Evolutionary conservation across 1,140 invertebrate species (phyloP).

Genomic region (Aphelenchoides fujianensis): DNA sequence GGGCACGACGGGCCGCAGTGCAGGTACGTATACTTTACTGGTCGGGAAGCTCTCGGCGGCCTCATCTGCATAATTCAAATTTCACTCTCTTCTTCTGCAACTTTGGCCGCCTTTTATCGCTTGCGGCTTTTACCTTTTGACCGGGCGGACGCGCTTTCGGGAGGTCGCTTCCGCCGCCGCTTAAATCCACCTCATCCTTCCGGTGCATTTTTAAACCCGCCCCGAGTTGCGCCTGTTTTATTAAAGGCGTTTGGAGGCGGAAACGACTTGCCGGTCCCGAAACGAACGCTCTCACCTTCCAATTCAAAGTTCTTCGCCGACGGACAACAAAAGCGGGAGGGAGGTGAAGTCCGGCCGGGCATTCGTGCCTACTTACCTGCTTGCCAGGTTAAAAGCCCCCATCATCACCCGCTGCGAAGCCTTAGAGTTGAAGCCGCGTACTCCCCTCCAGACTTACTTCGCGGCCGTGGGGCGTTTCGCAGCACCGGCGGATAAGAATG

Average conservation of each 20-base stretch:
- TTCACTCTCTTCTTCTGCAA: neutral
- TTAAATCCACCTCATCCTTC: constrained; percentile 3
- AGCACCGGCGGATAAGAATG: too few relatives aligned
- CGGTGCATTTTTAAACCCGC: neutral
- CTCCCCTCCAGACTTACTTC: neutral
- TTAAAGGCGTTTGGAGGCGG: neutral
- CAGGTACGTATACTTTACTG: constrained; percentile 2
- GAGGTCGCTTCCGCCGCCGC: neutral
- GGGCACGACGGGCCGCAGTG: neutral
- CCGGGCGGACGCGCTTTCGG: neutral
- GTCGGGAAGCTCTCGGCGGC: neutral
- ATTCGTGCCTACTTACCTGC: neutral
- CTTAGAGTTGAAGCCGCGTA: neutral
- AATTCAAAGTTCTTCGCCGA: neutral
- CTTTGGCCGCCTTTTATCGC: neutral
- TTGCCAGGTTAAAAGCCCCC: neutral
- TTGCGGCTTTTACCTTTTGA: neutral
- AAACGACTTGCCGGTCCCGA: neutral
- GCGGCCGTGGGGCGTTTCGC: neutral
- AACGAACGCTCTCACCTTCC: neutral
- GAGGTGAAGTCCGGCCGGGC: neutral
- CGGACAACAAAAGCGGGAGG: neutral
- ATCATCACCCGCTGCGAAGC: neutral
- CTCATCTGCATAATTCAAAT: constrained; percentile 3
- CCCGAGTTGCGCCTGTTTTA: neutral